A percentile compares a stretch with the other conserved stretches of the same genome.
Evolutionary conservation across 92 coral and sea anemone species (phyloP).

Genomic region (Porites evermanni): DNA sequence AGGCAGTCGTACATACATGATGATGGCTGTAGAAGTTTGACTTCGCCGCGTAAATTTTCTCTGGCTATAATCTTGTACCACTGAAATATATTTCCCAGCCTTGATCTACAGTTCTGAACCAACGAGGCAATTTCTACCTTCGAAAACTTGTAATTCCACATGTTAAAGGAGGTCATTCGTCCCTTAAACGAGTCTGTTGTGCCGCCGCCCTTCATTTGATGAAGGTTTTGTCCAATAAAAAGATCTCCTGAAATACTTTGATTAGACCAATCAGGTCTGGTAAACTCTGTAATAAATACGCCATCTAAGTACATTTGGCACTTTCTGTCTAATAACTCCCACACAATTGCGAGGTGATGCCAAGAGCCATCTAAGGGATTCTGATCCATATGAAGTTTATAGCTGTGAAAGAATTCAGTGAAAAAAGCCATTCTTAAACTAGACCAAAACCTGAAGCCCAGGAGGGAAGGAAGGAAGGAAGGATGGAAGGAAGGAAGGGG

Average conservation of each 20-base stretch:
- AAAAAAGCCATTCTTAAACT: too few species aligned
- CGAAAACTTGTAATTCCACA: neutral
- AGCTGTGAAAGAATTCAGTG: neutral
- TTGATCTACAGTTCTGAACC: neutral
- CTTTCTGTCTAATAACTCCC: neutral
- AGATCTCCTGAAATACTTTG: neutral
- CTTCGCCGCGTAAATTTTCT: neutral
- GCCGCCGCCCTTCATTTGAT: too few species aligned
- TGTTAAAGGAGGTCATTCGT: constrained; percentile 14
- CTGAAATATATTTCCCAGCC: neutral
- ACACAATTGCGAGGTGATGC: constrained; percentile 7
- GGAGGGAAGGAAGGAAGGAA: too few species aligned
- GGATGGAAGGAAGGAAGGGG: too few species aligned
- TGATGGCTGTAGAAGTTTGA: neutral
- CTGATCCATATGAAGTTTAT: too few species aligned
- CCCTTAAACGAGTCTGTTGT: neutral
- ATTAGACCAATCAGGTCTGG: neutral
- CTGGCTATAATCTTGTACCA: neutral
- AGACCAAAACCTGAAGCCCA: too few species aligned
- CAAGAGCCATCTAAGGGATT: constrained; percentile 1
- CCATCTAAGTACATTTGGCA: neutral
- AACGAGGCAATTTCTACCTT: neutral
- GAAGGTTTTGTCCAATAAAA: neutral
- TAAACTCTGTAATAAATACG: neutral
- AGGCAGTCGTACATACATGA: neutral